phyloP scores from a whole-genome alignment of 2,888 invertebrate genomes.

The Conomelus anceps region DNA sequence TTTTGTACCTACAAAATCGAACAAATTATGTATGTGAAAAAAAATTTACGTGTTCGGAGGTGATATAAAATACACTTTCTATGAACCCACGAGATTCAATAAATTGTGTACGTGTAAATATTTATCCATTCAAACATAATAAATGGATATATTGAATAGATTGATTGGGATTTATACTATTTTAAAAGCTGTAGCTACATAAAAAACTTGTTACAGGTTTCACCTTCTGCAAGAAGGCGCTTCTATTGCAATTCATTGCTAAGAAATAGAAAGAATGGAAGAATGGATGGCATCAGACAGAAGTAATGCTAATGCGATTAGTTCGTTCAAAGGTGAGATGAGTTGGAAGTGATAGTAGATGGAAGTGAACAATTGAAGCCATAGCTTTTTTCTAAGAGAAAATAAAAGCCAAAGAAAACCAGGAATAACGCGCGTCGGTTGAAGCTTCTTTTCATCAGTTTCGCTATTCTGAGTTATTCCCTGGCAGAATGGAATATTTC shows the following conservation, averaged over 20 bases:
- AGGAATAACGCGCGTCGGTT: background rate
- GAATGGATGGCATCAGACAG: background rate
- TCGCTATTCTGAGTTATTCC: background rate
- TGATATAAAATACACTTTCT: no score
- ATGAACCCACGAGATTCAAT: no score
- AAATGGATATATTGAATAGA: no score
- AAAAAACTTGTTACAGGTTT: background rate
- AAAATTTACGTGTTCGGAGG: no score
- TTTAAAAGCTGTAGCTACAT: no score
- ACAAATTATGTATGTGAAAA: no score
- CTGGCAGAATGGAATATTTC: background rate
- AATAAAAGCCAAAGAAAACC: background rate
- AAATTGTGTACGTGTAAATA: no score
- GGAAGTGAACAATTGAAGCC: background rate
- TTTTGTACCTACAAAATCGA: no score
- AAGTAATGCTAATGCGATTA: background rate
- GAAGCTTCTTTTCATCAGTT: background rate
- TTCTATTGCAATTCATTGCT: background rate
- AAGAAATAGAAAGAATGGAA: no score
- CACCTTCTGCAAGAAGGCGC: background rate
- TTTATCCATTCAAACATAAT: no score
- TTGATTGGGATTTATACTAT: no score
- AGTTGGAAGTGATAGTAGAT: background rate
- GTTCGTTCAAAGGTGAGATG: background rate
- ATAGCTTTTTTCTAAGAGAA: background rate